These are phyloP conservation scores for Neria commutata DNA, from an alignment of 2,888 invertebrate species.

Conservation along the genomic window DNA sequence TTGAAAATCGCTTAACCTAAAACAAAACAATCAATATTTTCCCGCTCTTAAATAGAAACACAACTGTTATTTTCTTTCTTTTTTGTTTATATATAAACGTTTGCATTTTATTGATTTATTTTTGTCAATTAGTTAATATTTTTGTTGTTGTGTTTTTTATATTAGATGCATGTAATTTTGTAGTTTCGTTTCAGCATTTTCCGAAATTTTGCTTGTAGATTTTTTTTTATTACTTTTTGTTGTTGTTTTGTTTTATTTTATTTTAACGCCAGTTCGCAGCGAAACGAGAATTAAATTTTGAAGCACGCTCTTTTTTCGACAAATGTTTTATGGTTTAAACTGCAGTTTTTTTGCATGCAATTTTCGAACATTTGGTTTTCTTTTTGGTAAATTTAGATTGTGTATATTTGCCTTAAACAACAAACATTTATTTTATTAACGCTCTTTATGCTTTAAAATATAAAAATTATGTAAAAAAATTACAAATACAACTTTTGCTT, in stretches of 20 bases:
- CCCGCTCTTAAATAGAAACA: too few relatives aligned
- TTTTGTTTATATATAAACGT: conserved; percentile 25
- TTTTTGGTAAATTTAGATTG: too few relatives aligned
- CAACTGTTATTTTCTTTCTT: conserved; percentile 17
- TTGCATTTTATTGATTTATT: conserved; percentile 11
- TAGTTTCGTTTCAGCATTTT: neutral
- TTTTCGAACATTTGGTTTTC: too few relatives aligned
- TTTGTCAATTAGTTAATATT: conserved; percentile 12
- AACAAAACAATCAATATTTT: too few relatives aligned
- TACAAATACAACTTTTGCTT: too few relatives aligned
- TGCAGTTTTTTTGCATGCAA: neutral
- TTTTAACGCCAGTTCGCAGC: neutral
- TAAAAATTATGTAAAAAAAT: too few relatives aligned
- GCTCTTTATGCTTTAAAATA: too few relatives aligned
- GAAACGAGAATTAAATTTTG: neutral
- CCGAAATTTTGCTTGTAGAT: neutral
- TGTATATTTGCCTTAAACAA: too few relatives aligned
- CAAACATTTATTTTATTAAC: too few relatives aligned
- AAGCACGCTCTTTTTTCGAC: neutral
- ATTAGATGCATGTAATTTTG: neutral
- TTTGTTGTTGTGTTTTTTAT: conserved; percentile 9
- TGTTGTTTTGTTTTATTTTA: neutral
- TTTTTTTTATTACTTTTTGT: neutral
- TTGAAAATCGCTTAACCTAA: too few relatives aligned
- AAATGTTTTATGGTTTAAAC: neutral